phyloP scores from a whole-genome alignment of 2,888 invertebrate genomes.

The Phortica okadai region DNA sequence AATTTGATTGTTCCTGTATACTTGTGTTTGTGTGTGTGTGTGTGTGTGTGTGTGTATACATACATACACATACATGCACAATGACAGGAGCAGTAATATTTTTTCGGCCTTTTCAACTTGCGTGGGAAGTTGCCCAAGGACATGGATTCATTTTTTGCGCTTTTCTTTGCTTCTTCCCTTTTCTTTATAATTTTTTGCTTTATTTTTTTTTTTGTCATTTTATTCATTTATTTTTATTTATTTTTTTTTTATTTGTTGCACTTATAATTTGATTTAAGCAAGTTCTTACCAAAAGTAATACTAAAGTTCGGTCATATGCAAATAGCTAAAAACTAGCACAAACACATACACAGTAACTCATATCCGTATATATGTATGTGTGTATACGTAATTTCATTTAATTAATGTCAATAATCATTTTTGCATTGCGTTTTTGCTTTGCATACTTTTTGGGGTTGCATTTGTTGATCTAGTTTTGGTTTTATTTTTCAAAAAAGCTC shows the following conservation, averaged over 20 bases:
- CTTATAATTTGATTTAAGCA: too few species aligned
- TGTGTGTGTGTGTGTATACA: background rate
- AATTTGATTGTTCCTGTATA: background rate
- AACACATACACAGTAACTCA: too few species aligned
- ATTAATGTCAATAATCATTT: conserved; percentile 31
- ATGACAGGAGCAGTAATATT: background rate
- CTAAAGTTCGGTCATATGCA: too few species aligned
- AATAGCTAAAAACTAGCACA: too few species aligned
- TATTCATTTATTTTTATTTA: conserved; percentile 37
- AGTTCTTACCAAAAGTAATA: too few species aligned
- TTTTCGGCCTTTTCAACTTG: conserved; percentile 50
- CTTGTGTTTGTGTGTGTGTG: background rate
- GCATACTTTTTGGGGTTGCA: background rate
- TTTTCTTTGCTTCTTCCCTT: conserved; percentile 38
- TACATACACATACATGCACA: conserved; percentile 7
- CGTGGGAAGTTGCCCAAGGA: conserved; percentile 71
- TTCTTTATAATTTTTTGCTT: conserved; percentile 28
- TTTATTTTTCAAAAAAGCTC: background rate
- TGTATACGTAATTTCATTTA: conserved; percentile 41
- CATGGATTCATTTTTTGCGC: conserved; percentile 57
- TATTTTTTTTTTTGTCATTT: conserved; percentile 21
- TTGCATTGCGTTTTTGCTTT: conserved; percentile 7
- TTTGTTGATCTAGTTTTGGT: background rate
- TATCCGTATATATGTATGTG: too few species aligned
- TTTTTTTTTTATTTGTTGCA: conserved; percentile 29